Evolutionary conservation across 2,888 invertebrate species (phyloP).

Genomic region (Dolichopus griseipennis): DNA sequence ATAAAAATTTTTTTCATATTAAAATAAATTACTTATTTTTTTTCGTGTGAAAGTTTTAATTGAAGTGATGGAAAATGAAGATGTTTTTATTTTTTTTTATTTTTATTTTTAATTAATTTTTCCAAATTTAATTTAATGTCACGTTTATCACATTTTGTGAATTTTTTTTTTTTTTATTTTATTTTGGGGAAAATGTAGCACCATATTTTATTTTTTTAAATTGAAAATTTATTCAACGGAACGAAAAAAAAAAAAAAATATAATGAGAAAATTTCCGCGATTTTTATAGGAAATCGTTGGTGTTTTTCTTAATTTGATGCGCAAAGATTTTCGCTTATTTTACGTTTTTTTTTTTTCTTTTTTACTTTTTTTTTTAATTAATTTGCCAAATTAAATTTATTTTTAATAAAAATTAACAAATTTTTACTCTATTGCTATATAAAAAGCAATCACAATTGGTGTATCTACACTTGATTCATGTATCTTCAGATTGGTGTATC

Average conservation of each 20-base stretch:
- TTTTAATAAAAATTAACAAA: slow-evolving; percentile 1
- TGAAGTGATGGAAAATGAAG: not conserved
- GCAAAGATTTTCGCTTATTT: not conserved
- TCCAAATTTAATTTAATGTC: slow-evolving; percentile 4
- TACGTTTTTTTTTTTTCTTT: no score
- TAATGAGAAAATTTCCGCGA: not conserved
- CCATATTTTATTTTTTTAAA: not conserved
- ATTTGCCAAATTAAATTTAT: slow-evolving; percentile 4
- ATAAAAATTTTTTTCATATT: no score
- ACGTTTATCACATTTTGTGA: no score
- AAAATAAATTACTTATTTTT: no score
- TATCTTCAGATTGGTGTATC: no score
- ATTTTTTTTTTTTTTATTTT: not conserved
- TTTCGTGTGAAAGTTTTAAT: no score
- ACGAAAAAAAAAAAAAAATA: not conserved
- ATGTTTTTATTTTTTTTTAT: slow-evolving; percentile 7
- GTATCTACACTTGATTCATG: no score
- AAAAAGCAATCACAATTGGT: no score
- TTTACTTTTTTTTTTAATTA: not conserved
- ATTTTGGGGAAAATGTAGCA: not conserved
- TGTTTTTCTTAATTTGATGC: not conserved
- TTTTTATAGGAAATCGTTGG: not conserved
- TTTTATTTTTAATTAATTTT: slow-evolving; percentile 17
- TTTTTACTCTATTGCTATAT: no score
- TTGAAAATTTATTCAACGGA: slow-evolving; percentile 3